Conservation (phyloP, 2,797 vertebrate species). For the Catharus ustulatus region DNA sequence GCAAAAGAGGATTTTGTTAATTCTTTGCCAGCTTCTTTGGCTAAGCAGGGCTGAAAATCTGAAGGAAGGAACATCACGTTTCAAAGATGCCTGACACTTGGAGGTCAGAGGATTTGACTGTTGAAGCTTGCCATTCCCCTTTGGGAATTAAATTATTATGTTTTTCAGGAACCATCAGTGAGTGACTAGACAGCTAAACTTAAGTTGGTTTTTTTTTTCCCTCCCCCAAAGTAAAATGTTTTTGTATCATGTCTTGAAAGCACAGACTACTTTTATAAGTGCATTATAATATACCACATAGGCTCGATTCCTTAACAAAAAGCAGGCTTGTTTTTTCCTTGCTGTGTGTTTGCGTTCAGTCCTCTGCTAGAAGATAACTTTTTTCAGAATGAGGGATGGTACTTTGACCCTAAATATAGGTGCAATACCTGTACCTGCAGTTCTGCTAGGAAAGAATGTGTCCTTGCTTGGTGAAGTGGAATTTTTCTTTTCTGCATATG, state of each 20-base stretch:
- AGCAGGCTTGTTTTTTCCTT: not conserved
- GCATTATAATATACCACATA: not conserved
- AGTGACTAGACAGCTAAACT: not conserved
- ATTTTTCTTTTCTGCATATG: not conserved
- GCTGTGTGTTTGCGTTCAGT: not conserved
- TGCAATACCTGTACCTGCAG: not conserved
- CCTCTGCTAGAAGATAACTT: not conserved
- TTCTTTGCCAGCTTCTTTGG: not conserved
- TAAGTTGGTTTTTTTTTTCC: fast-evolving
- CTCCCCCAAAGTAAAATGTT: not conserved
- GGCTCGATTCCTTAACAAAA: not conserved
- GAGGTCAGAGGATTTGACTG: not conserved
- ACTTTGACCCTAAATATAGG: not conserved
- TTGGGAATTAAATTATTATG: not conserved
- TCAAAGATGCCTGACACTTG: not conserved
- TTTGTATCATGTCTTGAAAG: not conserved
- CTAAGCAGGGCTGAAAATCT: not conserved
- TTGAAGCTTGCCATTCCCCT: not conserved
- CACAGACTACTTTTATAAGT: not conserved
- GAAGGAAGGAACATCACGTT: not conserved
- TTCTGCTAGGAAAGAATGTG: not conserved
- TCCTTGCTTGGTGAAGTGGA: not conserved
- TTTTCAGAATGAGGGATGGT: not conserved
- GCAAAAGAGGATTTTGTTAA: not conserved
- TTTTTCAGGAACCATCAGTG: not conserved